These are phyloP conservation scores for Cyrtodaria siliqua DNA, from an alignment of 2,888 invertebrate species.

Conservation along the genomic window DNA sequence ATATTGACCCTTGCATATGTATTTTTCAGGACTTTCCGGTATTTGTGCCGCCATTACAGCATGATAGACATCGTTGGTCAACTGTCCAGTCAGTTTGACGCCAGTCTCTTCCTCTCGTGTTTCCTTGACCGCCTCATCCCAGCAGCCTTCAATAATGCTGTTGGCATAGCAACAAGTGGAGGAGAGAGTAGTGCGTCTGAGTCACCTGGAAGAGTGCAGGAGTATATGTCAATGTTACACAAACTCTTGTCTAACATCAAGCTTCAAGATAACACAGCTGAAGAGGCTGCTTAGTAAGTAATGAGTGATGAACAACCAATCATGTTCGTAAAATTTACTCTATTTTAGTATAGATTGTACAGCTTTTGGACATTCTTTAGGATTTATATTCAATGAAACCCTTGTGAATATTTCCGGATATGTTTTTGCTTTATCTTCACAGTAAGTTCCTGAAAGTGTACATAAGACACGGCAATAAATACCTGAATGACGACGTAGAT, in stretches of 20 bases:
- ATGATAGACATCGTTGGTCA: slow-evolving; percentile 71
- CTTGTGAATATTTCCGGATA: too few relatives aligned
- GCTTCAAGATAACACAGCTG: slow-evolving; percentile 65
- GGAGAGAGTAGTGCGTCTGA: slow-evolving; percentile 78
- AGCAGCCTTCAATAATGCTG: slow-evolving; percentile 73
- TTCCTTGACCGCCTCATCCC: slow-evolving; percentile 77
- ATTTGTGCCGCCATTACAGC: slow-evolving; percentile 72
- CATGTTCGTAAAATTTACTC: too few relatives aligned
- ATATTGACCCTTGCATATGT: too few relatives aligned
- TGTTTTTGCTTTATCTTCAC: slow-evolving; percentile 13
- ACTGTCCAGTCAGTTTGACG: slow-evolving; percentile 69
- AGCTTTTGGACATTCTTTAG: too few relatives aligned
- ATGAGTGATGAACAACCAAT: too few relatives aligned
- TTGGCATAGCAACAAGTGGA: slow-evolving; percentile 66
- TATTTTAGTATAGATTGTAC: too few relatives aligned
- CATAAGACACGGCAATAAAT: slow-evolving; percentile 57
- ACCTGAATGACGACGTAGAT: slow-evolving; percentile 54
- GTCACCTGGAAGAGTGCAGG: slow-evolving; percentile 57
- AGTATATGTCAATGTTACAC: slow-evolving; percentile 71
- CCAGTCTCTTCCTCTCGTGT: slow-evolving; percentile 66
- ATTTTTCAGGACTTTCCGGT: slow-evolving; percentile 77
- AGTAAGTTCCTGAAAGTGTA: slow-evolving; percentile 65
- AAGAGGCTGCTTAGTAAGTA: slow-evolving; percentile 70
- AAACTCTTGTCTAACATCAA: slow-evolving; percentile 71
- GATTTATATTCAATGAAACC: too few relatives aligned